Evolutionary conservation across 2,888 invertebrate species (phyloP), one percentile per base, ranked within the genome.

Genomic region (Calameuta filiformis): DNA sequence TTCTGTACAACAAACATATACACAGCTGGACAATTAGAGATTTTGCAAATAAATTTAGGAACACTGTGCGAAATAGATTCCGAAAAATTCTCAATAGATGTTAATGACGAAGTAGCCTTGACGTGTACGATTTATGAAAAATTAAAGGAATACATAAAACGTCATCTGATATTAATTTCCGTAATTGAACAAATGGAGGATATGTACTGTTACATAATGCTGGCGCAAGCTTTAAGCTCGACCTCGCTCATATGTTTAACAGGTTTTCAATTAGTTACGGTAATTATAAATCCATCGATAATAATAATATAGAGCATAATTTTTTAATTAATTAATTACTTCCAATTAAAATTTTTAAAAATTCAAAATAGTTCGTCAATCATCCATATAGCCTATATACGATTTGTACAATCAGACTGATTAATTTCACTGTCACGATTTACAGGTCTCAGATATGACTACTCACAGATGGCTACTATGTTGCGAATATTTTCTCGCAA

Each of bases 1-100:
- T 69, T 86, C n/a, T 83, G 85, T 73, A 83, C 83, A 11, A 81
- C 86, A 68, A 86, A 85, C 75, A 81, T 86, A n/a, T 85, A 86
- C 77, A 79, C 76, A n/a, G 85, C 83, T 11, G 86, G 81, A 1
- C 86, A 86, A 40, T 68, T 86, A n/a, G 84, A 85, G 76, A 83
- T 86, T 30, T 77, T 86, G 73, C 23, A 56, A 56, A 23, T 56
- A 56, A 56, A 56, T 56, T 56, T 56, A 56, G 56, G 6, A 56
- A 23, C 6, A 23, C 56, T 56, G 56, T 56, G 56, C 56, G 56
- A 56, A 56, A 56, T 56, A 23, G 56, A 56, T 23, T 9, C 0
- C 56, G 23, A 56, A 23, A 56, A 23, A 56, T 2, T 9, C 0
- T 23, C 23, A 56, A 56, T 3, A 23, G 56, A 56, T 9, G 23